These are phyloP conservation scores for Cathartes aura DNA, from an alignment of 2,113 vertebrate genomes.

Conservation along the genomic window DNA sequence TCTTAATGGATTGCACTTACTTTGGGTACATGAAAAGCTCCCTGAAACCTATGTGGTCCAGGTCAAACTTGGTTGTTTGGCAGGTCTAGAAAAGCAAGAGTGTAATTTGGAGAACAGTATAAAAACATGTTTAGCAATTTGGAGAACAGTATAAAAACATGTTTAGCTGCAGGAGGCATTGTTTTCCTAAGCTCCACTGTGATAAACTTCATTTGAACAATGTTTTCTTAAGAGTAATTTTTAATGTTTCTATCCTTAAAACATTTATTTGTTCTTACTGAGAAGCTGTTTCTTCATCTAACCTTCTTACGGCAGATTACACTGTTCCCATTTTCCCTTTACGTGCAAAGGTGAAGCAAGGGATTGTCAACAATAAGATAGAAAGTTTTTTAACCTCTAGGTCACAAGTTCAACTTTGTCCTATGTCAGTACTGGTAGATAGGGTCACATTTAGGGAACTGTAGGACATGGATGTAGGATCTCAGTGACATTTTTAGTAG, in stretches of 20 bases:
- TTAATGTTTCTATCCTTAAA: not conserved
- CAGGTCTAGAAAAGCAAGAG: not conserved
- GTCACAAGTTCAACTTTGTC: not conserved
- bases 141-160: not conserved
- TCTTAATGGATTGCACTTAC: not conserved
- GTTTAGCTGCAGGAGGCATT: not conserved
- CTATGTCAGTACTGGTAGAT: not conserved
- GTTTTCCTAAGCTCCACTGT: not conserved
- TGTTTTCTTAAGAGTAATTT: not conserved
- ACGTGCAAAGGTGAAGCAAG: not conserved
- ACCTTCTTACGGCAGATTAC: not conserved
- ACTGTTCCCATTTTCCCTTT: not conserved
- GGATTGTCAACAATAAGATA: not conserved
- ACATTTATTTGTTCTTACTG: not conserved
- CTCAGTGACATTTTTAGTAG: not conserved
- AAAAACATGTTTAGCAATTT: not conserved
- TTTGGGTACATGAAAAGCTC: not conserved
- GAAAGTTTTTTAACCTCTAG: not conserved
- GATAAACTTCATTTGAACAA: not conserved
- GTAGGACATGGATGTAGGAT: not conserved
- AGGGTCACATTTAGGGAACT: not conserved
- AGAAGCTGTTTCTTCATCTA: not conserved
- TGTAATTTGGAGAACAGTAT: not conserved
- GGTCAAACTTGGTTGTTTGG: not conserved
- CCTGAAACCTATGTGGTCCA: not conserved